phyloP scores from a whole-genome alignment of 2,113 vertebrate genomes.

The Chelonoidis abingdonii region DNA sequence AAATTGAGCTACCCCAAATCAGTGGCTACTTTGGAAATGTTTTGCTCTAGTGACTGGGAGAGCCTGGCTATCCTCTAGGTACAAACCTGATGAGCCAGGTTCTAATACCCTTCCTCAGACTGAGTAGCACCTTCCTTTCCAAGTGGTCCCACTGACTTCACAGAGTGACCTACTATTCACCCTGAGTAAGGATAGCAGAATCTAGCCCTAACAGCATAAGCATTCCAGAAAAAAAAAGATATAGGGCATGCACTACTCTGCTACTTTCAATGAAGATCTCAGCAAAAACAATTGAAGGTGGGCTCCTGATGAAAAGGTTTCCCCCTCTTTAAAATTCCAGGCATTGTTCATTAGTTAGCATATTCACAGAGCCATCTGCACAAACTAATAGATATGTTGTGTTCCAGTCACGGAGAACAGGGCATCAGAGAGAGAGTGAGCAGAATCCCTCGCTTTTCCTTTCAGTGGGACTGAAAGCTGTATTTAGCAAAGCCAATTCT shows the following conservation, averaged over 20 bases:
- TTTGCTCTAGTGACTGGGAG: neutral
- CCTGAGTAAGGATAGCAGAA: neutral
- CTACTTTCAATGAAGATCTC: neutral
- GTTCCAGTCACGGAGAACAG: neutral
- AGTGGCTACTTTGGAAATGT: neutral
- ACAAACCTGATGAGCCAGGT: neutral
- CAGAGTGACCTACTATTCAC: neutral
- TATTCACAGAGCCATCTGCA: neutral
- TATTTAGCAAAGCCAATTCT: conserved; percentile 36
- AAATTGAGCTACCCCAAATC: neutral
- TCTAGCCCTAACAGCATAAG: neutral
- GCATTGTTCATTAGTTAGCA: neutral
- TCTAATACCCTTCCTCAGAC: neutral
- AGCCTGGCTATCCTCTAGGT: neutral
- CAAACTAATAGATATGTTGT: neutral
- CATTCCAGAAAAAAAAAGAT: accelerated
- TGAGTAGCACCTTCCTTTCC: neutral
- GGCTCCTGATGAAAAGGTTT: neutral
- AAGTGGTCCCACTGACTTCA: neutral
- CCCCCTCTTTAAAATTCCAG: neutral
- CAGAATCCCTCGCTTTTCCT: neutral
- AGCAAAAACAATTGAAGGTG: neutral
- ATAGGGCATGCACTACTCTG: neutral
- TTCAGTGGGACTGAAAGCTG: conserved; percentile 31
- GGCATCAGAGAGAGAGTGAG: neutral